Evolutionary conservation across 1,140 invertebrate genomes (phyloP).

Genomic region (Brachionus angularis): DNA sequence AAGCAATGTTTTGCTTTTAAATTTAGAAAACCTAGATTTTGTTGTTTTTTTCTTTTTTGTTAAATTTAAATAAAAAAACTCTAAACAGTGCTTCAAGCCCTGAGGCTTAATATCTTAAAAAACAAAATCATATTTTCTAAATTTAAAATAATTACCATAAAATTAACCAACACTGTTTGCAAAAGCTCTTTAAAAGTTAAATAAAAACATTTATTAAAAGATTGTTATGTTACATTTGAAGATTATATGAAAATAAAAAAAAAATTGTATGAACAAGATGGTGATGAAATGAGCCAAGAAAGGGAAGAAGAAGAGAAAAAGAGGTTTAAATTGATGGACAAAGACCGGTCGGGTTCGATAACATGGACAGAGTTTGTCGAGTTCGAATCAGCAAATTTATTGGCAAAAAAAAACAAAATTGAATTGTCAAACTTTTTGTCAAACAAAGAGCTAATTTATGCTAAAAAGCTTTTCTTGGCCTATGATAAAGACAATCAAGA

Average conservation of each 20-base stretch:
- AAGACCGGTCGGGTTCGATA: conserved; percentile 10
- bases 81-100: too few species aligned
- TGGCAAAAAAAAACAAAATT: conserved; percentile 28
- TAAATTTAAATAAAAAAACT: too few species aligned
- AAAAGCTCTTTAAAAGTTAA: too few species aligned
- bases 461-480: conserved; percentile 5
- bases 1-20: neutral
- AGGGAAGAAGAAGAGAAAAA: conserved; percentile 9
- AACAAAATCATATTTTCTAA: too few species aligned
- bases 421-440: conserved; percentile 15
- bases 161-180: too few species aligned
- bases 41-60: neutral
- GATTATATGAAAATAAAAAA: conserved; percentile 33
- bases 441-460: conserved; percentile 33
- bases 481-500: conserved; percentile 14
- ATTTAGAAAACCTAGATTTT: neutral
- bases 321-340: conserved; percentile 22
- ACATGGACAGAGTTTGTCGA: conserved; percentile 38
- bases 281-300: conserved; percentile 11
- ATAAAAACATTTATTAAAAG: neutral
- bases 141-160: too few species aligned
- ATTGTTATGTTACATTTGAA: conserved; percentile 31
- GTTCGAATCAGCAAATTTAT: conserved; percentile 20
- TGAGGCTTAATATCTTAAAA: too few species aligned
- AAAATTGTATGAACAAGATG: conserved; percentile 1